Conservation (phyloP, 2,113 vertebrate genomes). For the Phalacrocorax carbo region DNA sequence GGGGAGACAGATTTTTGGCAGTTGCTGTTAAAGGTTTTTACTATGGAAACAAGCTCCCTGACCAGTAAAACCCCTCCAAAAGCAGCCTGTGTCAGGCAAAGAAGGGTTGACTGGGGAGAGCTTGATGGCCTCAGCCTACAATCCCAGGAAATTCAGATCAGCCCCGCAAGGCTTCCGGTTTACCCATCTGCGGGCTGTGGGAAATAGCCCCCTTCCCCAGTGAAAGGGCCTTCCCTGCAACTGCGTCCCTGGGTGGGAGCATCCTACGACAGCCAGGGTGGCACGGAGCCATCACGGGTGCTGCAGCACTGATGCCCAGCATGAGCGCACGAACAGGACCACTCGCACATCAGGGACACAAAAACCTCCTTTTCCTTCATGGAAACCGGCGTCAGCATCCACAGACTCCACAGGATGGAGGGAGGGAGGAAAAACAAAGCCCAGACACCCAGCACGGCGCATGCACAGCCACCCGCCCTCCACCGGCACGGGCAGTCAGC, state of each 20-base stretch:
- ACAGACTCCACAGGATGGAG: background rate
- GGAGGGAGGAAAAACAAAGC: background rate
- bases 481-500: fast-evolving
- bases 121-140: background rate
- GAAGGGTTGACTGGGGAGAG: background rate
- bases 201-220: background rate
- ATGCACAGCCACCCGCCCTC: background rate
- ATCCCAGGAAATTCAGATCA: background rate
- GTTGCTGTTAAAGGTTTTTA: constrained; percentile 14
- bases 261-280: background rate
- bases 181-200: fast-evolving
- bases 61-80: background rate
- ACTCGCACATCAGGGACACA: fast-evolving
- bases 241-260: background rate
- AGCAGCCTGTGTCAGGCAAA: background rate
- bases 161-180: fast-evolving
- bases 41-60: constrained; percentile 8
- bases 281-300: fast-evolving
- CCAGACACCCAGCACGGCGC: fast-evolving
- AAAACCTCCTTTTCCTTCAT: background rate
- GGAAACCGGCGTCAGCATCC: background rate
- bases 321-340: fast-evolving
- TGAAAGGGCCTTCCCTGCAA: background rate
- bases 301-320: background rate
- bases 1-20: constrained; percentile 6